These are phyloP conservation scores for Macrochelys suwanniensis DNA, from an alignment of 2,797 vertebrate species.

Conservation along the genomic window DNA sequence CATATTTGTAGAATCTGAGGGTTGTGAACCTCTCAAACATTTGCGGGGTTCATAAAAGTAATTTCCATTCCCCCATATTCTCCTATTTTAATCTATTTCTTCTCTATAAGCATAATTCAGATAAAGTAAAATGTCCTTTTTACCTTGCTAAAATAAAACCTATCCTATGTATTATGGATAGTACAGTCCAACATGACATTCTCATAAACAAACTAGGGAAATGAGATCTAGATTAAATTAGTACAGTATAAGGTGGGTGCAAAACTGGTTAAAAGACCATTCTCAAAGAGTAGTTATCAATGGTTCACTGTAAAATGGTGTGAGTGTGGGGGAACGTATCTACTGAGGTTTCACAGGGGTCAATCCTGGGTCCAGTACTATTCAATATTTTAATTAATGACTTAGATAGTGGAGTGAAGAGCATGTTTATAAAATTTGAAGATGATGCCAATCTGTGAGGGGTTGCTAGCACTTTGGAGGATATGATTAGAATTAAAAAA, in stretches of 20 bases:
- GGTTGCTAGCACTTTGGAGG: neutral
- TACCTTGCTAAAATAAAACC: neutral
- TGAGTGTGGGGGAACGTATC: no score
- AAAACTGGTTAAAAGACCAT: neutral
- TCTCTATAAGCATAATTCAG: neutral
- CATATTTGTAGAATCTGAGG: slow-evolving; percentile 52
- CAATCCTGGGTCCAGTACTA: neutral
- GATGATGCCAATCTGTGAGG: neutral
- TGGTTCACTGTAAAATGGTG: neutral
- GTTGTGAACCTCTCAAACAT: slow-evolving; percentile 66
- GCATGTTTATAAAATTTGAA: neutral
- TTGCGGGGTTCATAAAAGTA: slow-evolving; percentile 58
- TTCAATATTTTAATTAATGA: neutral
- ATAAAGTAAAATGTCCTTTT: neutral
- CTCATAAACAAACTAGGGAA: neutral
- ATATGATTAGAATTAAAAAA: neutral
- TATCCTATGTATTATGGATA: neutral
- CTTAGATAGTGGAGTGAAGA: neutral
- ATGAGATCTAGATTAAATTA: neutral
- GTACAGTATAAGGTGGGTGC: neutral
- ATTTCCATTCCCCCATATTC: slow-evolving; percentile 51
- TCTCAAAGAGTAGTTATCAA: neutral
- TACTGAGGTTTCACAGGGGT: no score
- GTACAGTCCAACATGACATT: neutral
- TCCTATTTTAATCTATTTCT: neutral